A percentile compares a stretch with the other conserved stretches of the same genome.
These are phyloP conservation scores for Zoanthus sansibaricus DNA, from an alignment of 92 coral and sea anemone genomes.

Conservation along the genomic window DNA sequence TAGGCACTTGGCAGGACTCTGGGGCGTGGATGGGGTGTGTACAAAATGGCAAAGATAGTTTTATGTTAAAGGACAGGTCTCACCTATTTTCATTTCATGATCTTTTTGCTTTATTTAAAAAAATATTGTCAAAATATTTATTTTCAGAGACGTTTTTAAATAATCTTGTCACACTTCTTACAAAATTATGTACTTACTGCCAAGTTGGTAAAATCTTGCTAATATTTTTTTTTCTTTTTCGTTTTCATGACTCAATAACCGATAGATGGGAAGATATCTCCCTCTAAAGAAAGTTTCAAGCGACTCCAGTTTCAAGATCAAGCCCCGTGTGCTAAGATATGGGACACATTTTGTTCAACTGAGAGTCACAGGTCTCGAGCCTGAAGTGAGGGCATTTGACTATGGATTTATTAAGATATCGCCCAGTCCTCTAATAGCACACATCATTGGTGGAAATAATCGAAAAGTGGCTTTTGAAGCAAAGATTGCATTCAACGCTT, in stretches of 20 bases:
- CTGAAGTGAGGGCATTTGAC: not conserved
- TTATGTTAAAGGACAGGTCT: too few species aligned
- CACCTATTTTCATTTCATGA: too few species aligned
- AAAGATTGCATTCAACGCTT: not conserved
- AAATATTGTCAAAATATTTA: too few species aligned
- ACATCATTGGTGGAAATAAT: not conserved
- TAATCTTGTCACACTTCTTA: too few species aligned
- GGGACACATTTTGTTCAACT: conserved; percentile 28
- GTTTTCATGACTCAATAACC: not conserved
- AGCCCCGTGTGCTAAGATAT: conserved; percentile 15
- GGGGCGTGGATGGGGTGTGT: too few species aligned
- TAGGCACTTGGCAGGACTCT: too few species aligned
- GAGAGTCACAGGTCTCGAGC: not conserved
- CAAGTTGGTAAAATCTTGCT: too few species aligned
- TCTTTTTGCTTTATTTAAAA: too few species aligned
- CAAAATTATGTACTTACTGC: too few species aligned
- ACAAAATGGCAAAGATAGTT: too few species aligned
- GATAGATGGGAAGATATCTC: not conserved
- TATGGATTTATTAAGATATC: conserved; percentile 4
- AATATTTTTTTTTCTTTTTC: not conserved
- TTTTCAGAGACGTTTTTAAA: too few species aligned
- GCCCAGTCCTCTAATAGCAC: not conserved
- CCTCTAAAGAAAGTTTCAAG: not conserved
- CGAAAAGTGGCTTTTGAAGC: not conserved
- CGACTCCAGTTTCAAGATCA: not conserved